phyloP scores from a whole-genome alignment of 2,797 vertebrate species.

The Notolepis coatsorum region DNA sequence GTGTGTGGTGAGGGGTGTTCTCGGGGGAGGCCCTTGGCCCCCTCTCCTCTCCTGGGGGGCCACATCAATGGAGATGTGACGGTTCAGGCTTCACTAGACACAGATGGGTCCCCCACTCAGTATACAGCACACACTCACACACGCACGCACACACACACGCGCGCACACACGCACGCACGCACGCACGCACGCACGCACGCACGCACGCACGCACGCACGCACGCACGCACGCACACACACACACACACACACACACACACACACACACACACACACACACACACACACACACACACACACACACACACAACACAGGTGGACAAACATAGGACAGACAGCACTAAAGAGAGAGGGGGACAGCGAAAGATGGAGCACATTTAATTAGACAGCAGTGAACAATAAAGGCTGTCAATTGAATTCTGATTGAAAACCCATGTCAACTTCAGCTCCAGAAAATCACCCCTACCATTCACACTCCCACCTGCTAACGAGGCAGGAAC shows the following conservation, averaged over 20 bases:
- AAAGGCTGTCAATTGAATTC: neutral
- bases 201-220: slow-evolving; percentile 2
- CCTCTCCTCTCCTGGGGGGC: slow-evolving; percentile 36
- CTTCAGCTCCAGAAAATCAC: neutral
- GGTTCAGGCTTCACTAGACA: slow-evolving; percentile 62
- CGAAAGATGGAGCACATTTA: neutral
- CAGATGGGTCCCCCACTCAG: slow-evolving; percentile 60
- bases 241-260: slow-evolving; percentile 23
- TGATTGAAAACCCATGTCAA: neutral
- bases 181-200: slow-evolving; percentile 10
- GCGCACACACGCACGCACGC: neutral
- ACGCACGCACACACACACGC: neutral
- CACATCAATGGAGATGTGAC: slow-evolving; percentile 67
- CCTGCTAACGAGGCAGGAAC: too few species aligned
- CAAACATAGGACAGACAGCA: neutral
- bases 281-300: slow-evolving; percentile 23
- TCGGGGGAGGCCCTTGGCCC: slow-evolving; percentile 42
- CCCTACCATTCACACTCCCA: too few species aligned
- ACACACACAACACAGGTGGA: slow-evolving; percentile 10
- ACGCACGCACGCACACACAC: slow-evolving; percentile 7
- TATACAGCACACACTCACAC: slow-evolving; percentile 14
- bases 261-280: slow-evolving; percentile 8
- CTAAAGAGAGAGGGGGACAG: neutral
- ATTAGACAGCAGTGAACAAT: neutral
- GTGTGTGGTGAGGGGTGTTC: too few species aligned